Conservation (phyloP, 2,888 invertebrate genomes). For the Drepana falcataria region DNA sequence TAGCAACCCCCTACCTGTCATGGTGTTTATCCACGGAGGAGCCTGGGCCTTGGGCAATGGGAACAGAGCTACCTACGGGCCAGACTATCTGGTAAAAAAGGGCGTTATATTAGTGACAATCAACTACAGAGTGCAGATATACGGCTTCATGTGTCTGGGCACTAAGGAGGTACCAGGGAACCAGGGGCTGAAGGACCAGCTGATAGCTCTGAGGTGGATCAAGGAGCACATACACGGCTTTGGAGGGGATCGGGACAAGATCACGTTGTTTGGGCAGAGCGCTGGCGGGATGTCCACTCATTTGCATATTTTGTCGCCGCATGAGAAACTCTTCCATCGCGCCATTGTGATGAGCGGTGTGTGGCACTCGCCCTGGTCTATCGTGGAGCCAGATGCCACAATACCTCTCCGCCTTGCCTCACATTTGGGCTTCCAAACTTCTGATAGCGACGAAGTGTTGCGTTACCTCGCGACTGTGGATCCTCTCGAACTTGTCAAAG, state of each 20-base stretch:
- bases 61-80: conserved; percentile 4
- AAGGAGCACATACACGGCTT: conserved; percentile 33
- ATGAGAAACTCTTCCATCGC: conserved; percentile 13
- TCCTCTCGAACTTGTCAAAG: conserved; percentile 13
- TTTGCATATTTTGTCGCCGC: conserved; percentile 19
- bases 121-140: conserved; percentile 28
- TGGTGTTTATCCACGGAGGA: conserved; percentile 21
- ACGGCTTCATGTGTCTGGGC: conserved; percentile 31
- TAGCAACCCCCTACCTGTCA: conserved; percentile 15
- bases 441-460: conserved; percentile 11
- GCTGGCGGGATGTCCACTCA: conserved; percentile 26
- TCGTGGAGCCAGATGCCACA: conserved; percentile 8
- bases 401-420: conserved; percentile 13
- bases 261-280: conserved; percentile 31
- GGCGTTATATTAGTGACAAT: conserved; percentile 26
- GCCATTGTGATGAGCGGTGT: conserved; percentile 21
- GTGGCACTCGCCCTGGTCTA: conserved; percentile 7
- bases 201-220: conserved; percentile 35
- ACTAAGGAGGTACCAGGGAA: conserved; percentile 34
- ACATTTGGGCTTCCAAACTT: conserved; percentile 10
- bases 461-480: conserved; percentile 7
- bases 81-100: conserved; percentile 13
- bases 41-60: conserved; percentile 7
- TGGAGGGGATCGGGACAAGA: conserved; percentile 27
- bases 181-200: conserved; percentile 37